Evolutionary conservation across 2,888 invertebrate species (phyloP).

Genomic region (Empis stercorea): DNA sequence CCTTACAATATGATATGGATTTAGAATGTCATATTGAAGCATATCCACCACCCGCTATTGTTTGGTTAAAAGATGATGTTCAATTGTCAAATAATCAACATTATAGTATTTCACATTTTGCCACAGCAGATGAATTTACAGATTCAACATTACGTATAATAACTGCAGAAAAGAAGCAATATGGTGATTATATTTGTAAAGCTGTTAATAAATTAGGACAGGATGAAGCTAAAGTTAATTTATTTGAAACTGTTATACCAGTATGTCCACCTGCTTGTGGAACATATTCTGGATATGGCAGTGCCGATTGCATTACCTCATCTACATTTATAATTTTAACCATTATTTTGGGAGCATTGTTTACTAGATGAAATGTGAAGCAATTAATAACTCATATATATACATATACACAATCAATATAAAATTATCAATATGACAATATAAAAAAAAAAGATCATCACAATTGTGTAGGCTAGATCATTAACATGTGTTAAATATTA

Average conservation of each 20-base stretch:
- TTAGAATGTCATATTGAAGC: constrained; percentile 90
- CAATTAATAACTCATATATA: not conserved
- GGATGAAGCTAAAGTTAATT: constrained; percentile 63
- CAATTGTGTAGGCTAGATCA: too few species aligned
- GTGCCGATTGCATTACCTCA: constrained; percentile 26
- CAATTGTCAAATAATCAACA: constrained; percentile 81
- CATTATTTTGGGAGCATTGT: constrained; percentile 36
- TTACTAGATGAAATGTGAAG: constrained; percentile 25
- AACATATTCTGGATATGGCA: constrained; percentile 29
- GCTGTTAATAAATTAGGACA: constrained; percentile 80
- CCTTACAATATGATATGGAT: constrained; percentile 87
- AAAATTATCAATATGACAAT: too few species aligned
- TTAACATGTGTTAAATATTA: too few species aligned
- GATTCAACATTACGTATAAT: constrained; percentile 81
- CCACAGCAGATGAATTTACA: constrained; percentile 83
- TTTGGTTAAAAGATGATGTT: constrained; percentile 77
- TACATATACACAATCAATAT: too few species aligned
- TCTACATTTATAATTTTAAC: constrained; percentile 40
- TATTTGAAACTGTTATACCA: constrained; percentile 81
- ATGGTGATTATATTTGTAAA: constrained; percentile 72
- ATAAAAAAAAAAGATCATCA: too few species aligned
- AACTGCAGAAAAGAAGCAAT: constrained; percentile 82
- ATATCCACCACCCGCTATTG: constrained; percentile 84
- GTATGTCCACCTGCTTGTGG: constrained; percentile 86
- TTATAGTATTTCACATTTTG: constrained; percentile 80